phyloP scores from a whole-genome alignment of 2,888 invertebrate species.

The Celastrina argiolus region DNA sequence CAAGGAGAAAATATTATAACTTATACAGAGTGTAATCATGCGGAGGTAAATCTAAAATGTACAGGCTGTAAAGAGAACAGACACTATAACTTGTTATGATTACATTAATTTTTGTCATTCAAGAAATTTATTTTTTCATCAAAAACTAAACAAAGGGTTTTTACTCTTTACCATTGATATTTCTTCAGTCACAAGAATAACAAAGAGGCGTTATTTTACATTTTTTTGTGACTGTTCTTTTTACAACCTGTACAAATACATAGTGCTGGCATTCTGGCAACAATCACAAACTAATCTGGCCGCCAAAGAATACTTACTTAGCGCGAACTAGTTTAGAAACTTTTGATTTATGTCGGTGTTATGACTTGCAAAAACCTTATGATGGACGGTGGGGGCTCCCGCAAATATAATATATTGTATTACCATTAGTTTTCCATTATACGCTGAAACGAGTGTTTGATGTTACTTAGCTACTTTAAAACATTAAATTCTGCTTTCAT shows the following conservation, averaged over 20 bases:
- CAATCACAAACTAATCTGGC: constrained; percentile 19
- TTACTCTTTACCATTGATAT: no score
- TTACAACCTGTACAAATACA: neutral
- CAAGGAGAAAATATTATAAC: no score
- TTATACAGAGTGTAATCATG: no score
- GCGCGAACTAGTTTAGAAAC: constrained; percentile 32
- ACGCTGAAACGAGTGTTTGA: constrained; percentile 17
- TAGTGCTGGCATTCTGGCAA: neutral
- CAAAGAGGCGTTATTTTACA: no score
- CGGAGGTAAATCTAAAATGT: no score
- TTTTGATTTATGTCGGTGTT: constrained; percentile 44
- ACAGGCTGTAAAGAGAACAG: no score
- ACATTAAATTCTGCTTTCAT: constrained; percentile 17
- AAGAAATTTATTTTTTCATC: no score
- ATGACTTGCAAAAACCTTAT: constrained; percentile 40
- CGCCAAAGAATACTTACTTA: constrained; percentile 23
- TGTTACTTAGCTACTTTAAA: constrained; percentile 20
- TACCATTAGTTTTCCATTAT: constrained; percentile 28
- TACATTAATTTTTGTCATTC: no score
- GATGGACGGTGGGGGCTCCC: constrained; percentile 28
- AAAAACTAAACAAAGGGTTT: no score
- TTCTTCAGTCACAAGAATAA: no score
- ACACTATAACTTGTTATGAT: no score
- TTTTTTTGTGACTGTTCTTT: no score
- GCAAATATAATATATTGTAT: constrained; percentile 27